Evolutionary conservation across 2,888 invertebrate genomes (phyloP), one percentile per base, ranked within the genome.

Genomic region (Aquatica leii): DNA sequence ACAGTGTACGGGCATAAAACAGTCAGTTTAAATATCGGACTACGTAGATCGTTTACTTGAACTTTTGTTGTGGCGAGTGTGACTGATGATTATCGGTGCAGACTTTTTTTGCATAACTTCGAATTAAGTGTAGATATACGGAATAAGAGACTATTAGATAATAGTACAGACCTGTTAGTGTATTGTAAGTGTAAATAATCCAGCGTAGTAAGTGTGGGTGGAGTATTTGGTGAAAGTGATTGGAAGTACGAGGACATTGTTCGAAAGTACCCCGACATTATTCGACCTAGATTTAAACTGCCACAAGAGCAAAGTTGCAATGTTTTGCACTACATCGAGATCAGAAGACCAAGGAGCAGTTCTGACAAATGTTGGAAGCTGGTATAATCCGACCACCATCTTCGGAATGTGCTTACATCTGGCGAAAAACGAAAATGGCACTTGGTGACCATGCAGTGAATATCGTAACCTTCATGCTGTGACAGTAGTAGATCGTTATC

Each of bases 381-480:
- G 74, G n/a, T n/a, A n/a, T n/a, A n/a, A n/a, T 70, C 71, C n/a
- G n/a, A n/a, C n/a, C n/a, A n/a, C n/a, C n/a, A n/a, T n/a, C n/a
- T n/a, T n/a, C n/a, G n/a, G n/a, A 67, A 2, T 77, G 74, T 73
- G 59, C 5, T 66, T 75, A 0, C 73, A 72, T 55, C 41, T 75
- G 53, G 74, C 71, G 4, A 66, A 62, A n/a, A 73, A 76, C 41
- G 53, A 66, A 50, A 35, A 59, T 5, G 69, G 66, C 6, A 41
- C 55, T n/a, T 74, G 71, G 71, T 35, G 75, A 2, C 71, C 72
- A 0, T 74, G 75, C 55, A 75, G 74, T 0, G 75, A 52, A 74
- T 52, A 77, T 70, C 54, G 59, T 73, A 2, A 11, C 14, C 1
- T 62, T 74, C 4, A 78, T 74, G 46, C 46, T 40, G 0, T 15